phyloP scores from a whole-genome alignment of 2,113 vertebrate genomes.

The Girardinichthys multiradiatus region DNA sequence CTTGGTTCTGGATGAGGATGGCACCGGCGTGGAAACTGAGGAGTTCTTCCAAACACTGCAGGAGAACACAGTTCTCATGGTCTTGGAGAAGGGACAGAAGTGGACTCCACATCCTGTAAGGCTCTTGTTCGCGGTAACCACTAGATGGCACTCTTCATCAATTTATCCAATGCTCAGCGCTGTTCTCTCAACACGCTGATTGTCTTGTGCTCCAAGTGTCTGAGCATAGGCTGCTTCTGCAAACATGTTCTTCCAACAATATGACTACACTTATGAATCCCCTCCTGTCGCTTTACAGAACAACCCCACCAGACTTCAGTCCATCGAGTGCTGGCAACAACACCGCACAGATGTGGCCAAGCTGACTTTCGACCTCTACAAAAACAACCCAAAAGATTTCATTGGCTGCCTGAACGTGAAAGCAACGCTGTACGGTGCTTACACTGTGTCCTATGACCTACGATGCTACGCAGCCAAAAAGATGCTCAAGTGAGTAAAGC shows the following conservation, averaged over 20 bases:
- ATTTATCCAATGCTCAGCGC: too few relatives aligned
- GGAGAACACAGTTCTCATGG: conserved; percentile 85
- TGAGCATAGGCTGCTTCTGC: too few relatives aligned
- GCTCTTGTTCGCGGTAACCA: conserved; percentile 14
- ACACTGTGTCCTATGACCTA: conserved; percentile 90
- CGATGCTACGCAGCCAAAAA: conserved; percentile 85
- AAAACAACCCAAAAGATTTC: conserved; percentile 89
- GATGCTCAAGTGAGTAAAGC: conserved; percentile 62
- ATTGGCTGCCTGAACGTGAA: conserved; percentile 92
- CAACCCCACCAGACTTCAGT: conserved; percentile 57
- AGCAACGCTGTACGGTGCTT: conserved; percentile 90
- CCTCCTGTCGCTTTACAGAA: conserved; percentile 26
- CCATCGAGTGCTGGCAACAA: conserved; percentile 58
- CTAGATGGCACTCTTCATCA: conserved; percentile 44
- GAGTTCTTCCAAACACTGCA: conserved; percentile 88
- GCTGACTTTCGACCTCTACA: conserved; percentile 93
- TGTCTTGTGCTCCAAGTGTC: too few relatives aligned
- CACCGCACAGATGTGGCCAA: conserved; percentile 89
- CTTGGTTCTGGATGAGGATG: conserved; percentile 92
- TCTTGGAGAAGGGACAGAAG: conserved; percentile 84
- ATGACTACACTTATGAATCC: conserved; percentile 6
- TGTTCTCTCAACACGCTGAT: too few relatives aligned
- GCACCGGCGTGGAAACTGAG: conserved; percentile 89
- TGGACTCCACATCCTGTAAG: conserved; percentile 82
- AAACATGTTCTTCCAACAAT: background rate